A percentile compares a stretch with the other conserved stretches of the same genome.
Evolutionary conservation across 2,888 invertebrate species (phyloP).

Genomic region (Cosmopolites sordidus): DNA sequence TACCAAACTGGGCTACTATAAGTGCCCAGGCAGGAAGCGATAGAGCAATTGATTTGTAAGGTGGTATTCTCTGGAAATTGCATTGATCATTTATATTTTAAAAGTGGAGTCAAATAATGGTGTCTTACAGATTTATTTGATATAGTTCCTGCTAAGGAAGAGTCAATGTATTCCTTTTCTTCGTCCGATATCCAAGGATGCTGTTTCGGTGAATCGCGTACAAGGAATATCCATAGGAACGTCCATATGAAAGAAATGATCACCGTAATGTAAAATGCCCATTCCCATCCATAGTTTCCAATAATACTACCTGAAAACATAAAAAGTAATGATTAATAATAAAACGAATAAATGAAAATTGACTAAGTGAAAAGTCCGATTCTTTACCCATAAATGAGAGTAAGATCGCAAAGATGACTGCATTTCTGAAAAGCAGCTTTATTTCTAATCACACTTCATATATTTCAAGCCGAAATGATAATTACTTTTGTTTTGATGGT

Average conservation of each 20-base stretch:
- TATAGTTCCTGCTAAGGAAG: constrained; percentile 43
- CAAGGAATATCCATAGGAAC: constrained; percentile 50
- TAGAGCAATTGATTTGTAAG: constrained; percentile 57
- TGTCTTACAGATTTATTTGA: constrained; percentile 47
- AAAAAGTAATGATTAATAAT: too few species aligned
- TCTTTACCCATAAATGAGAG: too few species aligned
- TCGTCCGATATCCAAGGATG: constrained; percentile 53
- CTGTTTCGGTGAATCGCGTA: constrained; percentile 53
- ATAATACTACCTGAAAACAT: constrained; percentile 18
- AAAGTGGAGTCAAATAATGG: too few species aligned
- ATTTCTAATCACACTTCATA: too few species aligned
- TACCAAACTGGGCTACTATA: constrained; percentile 66
- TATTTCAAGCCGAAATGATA: too few species aligned
- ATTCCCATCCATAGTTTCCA: constrained; percentile 40
- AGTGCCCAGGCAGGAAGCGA: constrained; percentile 69
- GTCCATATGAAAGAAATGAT: constrained; percentile 41
- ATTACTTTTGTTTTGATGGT: too few species aligned
- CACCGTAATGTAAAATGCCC: constrained; percentile 44
- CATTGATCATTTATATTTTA: too few species aligned
- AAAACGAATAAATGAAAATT: too few species aligned
- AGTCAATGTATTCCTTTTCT: constrained; percentile 53
- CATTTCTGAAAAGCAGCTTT: too few species aligned
- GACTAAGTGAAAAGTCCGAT: too few species aligned
- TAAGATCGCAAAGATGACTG: too few species aligned
- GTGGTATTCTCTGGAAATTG: constrained; percentile 59